These are phyloP conservation scores for Pammene fasciana DNA, from an alignment of 2,888 invertebrate genomes.

Conservation along the genomic window DNA sequence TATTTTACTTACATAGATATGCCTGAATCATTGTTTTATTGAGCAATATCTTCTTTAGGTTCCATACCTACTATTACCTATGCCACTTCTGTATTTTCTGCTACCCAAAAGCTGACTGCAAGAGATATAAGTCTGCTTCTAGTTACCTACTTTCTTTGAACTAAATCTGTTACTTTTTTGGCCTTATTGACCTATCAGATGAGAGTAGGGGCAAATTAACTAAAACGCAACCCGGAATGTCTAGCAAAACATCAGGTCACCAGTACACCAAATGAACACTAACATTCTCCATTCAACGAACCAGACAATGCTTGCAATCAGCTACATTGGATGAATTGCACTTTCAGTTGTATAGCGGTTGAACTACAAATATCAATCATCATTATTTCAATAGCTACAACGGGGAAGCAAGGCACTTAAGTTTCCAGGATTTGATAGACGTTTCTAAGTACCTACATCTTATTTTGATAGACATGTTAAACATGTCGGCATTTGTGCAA, in stretches of 20 bases:
- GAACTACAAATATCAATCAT: slow-evolving; percentile 40
- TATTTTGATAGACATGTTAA: background rate
- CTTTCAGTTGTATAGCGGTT: slow-evolving; percentile 18
- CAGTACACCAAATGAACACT: background rate
- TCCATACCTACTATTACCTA: too few relatives aligned
- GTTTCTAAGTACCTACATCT: slow-evolving; percentile 6
- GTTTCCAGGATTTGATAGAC: slow-evolving; percentile 31
- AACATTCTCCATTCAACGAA: background rate
- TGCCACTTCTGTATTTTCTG: too few relatives aligned
- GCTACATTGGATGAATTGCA: slow-evolving; percentile 33
- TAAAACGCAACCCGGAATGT: background rate
- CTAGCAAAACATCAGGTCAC: slow-evolving; percentile 12
- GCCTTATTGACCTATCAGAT: too few relatives aligned
- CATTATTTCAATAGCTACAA: slow-evolving; percentile 29
- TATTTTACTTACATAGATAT: too few relatives aligned
- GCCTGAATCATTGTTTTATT: too few relatives aligned
- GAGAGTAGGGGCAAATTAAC: background rate
- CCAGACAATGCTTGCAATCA: slow-evolving; percentile 35
- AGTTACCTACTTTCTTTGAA: too few relatives aligned
- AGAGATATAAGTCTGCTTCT: too few relatives aligned
- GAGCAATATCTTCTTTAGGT: too few relatives aligned
- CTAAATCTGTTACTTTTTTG: too few relatives aligned
- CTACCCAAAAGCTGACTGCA: too few relatives aligned
- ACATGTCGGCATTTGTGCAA: background rate
- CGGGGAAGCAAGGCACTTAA: slow-evolving; percentile 18